These are phyloP conservation scores for Pammene fasciana DNA, from an alignment of 2,888 invertebrate species.

Conservation along the genomic window DNA sequence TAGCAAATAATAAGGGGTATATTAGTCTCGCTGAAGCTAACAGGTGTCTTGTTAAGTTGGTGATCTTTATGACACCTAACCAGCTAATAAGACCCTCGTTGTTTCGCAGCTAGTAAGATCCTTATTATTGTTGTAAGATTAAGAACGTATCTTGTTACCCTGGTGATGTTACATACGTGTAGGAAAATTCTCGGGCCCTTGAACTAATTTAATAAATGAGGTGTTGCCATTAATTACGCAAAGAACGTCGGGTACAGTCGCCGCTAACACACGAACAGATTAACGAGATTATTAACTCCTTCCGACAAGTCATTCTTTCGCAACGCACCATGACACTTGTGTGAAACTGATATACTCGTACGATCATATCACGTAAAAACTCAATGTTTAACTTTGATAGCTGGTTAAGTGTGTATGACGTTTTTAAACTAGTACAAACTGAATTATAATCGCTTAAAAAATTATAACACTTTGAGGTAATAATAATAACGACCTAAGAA, in stretches of 20 bases:
- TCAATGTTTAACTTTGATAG: neutral
- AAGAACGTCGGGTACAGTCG: constrained; percentile 79
- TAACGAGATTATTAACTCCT: constrained; percentile 81
- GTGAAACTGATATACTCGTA: constrained; percentile 13
- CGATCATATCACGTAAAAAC: neutral
- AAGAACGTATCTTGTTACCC: constrained; percentile 55
- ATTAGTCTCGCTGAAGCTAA: constrained; percentile 40
- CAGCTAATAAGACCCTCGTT: constrained; percentile 13
- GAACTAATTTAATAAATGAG: constrained; percentile 83
- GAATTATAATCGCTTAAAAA: too few species aligned
- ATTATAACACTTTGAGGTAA: too few species aligned
- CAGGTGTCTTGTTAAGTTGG: constrained; percentile 61
- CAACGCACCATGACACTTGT: constrained; percentile 38
- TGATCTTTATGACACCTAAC: constrained; percentile 47
- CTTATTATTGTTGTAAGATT: constrained; percentile 27
- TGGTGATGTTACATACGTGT: constrained; percentile 69
- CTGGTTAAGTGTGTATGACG: neutral
- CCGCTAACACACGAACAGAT: constrained; percentile 74
- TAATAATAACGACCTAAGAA: too few species aligned
- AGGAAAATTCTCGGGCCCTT: constrained; percentile 70
- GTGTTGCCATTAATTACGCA: constrained; percentile 81
- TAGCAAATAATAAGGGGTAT: neutral
- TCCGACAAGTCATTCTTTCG: constrained; percentile 79
- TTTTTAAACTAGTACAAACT: too few species aligned
- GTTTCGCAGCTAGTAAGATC: neutral